Percentiles rank a stretch among this genome's conserved stretches.
These are phyloP conservation scores for Noctua janthina DNA, from an alignment of 2,888 invertebrate genomes.

Conservation along the genomic window DNA sequence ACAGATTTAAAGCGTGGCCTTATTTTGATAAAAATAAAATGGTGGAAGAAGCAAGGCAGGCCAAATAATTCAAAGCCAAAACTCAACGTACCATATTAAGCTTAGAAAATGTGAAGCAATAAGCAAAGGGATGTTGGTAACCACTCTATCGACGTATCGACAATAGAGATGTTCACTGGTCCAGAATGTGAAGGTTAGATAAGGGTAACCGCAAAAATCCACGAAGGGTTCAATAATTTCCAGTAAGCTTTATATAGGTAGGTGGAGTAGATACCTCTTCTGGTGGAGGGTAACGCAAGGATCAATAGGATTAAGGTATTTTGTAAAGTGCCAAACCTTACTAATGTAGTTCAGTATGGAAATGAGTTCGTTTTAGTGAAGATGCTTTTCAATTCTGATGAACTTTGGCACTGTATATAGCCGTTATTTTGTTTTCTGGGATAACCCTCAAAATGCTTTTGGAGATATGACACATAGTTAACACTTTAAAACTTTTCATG, in stretches of 20 bases:
- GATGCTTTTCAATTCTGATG: neutral
- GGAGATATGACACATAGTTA: no score
- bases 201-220: slow-evolving; percentile 56
- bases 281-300: neutral
- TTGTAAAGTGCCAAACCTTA: slow-evolving; percentile 8
- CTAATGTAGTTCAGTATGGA: neutral
- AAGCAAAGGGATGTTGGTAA: slow-evolving; percentile 16
- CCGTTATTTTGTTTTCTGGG: neutral
- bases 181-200: slow-evolving; percentile 42
- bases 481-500: neutral
- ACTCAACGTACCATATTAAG: neutral
- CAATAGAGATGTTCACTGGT: slow-evolving; percentile 48
- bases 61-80: neutral
- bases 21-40: neutral
- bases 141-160: slow-evolving; percentile 25
- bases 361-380: slow-evolving; percentile 3
- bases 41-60: neutral
- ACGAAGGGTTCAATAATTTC: slow-evolving; percentile 48
- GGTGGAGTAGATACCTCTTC: slow-evolving; percentile 4
- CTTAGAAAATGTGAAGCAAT: slow-evolving; percentile 17
- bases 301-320: slow-evolving; percentile 37
- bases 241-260: slow-evolving; percentile 6
- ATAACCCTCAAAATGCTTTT: neutral
- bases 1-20: no score
- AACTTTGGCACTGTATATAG: neutral